Conservation (phyloP, 1,140 invertebrate genomes). For the Glossosoma conforme region DNA sequence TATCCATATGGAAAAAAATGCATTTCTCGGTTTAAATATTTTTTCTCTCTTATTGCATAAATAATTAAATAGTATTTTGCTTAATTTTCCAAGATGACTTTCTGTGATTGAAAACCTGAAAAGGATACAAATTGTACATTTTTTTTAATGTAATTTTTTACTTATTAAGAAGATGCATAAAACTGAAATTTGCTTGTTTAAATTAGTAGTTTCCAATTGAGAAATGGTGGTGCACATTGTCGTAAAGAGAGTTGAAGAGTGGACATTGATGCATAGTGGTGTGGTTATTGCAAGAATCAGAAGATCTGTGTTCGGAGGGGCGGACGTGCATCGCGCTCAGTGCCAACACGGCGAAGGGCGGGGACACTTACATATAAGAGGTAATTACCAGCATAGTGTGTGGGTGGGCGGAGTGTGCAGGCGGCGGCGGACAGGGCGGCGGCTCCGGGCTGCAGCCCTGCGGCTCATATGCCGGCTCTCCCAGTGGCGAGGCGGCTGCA, state of each 20-base stretch:
- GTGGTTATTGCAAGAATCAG: background rate
- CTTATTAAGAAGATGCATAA: too few species aligned
- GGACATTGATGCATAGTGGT: background rate
- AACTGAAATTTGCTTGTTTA: too few species aligned
- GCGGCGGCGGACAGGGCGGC: constrained; percentile 46
- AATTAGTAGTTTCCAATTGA: too few species aligned
- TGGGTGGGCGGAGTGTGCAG: constrained; percentile 42
- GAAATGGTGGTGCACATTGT: too few species aligned
- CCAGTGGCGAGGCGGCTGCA: constrained; percentile 45
- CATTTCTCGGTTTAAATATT: too few species aligned
- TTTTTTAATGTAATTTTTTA: too few species aligned
- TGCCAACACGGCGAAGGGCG: constrained; percentile 36
- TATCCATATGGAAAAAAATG: too few species aligned
- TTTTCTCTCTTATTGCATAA: too few species aligned
- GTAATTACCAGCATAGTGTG: constrained; percentile 63
- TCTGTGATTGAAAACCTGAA: too few species aligned
- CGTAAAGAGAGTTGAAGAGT: constrained; percentile 1
- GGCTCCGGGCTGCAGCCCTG: constrained; percentile 45
- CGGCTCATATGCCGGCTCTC: constrained; percentile 43
- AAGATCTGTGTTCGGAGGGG: constrained; percentile 4
- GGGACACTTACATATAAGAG: constrained; percentile 64
- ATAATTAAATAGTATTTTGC: too few species aligned
- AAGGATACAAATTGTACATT: too few species aligned
- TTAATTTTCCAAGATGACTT: too few species aligned
- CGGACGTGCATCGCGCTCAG: constrained; percentile 36